Conservation (phyloP, 2,888 invertebrate species). For the Anorthoa munda region DNA sequence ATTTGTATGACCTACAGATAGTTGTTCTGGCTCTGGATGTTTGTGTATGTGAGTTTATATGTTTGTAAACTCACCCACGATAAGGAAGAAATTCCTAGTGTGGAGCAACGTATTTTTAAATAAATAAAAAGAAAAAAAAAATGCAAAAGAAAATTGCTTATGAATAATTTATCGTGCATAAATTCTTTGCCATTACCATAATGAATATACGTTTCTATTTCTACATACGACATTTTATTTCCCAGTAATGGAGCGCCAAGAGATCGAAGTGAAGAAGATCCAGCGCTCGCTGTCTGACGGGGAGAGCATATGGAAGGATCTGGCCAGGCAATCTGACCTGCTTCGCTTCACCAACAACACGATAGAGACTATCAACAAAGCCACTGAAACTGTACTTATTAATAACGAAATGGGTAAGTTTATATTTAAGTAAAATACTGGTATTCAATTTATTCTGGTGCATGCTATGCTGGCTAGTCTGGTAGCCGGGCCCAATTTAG, state of each 20-base stretch:
- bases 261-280: slow-evolving; percentile 84
- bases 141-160: too few species aligned
- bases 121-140: too few species aligned
- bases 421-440: too few species aligned
- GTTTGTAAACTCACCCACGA: too few species aligned
- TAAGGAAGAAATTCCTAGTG: too few species aligned
- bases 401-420: slow-evolving; percentile 86
- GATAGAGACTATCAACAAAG: slow-evolving; percentile 89
- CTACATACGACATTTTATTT: background rate
- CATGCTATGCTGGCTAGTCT: too few species aligned
- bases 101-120: too few species aligned
- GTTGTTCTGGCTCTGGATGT: too few species aligned
- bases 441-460: too few species aligned
- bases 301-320: slow-evolving; percentile 87
- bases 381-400: slow-evolving; percentile 86
- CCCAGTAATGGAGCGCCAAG: slow-evolving; percentile 87
- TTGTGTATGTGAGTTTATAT: too few species aligned
- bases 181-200: slow-evolving; percentile 8
- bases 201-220: background rate
- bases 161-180: slow-evolving; percentile 32
- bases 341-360: slow-evolving; percentile 92
- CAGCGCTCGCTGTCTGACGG: slow-evolving; percentile 83
- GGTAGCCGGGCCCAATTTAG: too few species aligned
- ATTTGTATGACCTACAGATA: too few species aligned
- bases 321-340: slow-evolving; percentile 90